A percentile compares a stretch with the other conserved stretches of the same genome.
Conservation (phyloP, 1,140 invertebrate genomes). For the Psilanteris sp. region DNA sequence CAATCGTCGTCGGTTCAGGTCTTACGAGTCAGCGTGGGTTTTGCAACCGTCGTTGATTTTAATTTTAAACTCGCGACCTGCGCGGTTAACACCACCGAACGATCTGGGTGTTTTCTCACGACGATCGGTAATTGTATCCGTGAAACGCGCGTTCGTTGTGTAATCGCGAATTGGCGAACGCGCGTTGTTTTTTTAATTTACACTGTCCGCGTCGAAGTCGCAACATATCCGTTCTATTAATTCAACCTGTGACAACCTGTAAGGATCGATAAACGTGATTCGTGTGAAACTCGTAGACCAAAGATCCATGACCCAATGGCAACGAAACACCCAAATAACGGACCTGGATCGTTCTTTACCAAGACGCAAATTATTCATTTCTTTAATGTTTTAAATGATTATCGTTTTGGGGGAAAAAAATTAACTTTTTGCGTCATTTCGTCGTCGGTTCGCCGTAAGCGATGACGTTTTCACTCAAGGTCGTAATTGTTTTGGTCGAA, state of each 20-base stretch:
- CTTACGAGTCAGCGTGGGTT: no score
- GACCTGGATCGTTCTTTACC: slow-evolving; percentile 42
- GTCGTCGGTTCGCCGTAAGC: not conserved
- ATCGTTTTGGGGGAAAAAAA: slow-evolving; percentile 7
- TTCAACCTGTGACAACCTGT: slow-evolving; percentile 5
- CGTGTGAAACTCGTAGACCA: not conserved
- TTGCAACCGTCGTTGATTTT: no score
- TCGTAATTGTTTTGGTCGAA: no score
- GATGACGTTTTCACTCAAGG: no score
- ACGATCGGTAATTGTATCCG: no score
- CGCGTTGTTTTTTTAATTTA: no score
- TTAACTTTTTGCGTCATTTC: slow-evolving; percentile 5
- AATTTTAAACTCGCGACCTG: no score
- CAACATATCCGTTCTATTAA: not conserved
- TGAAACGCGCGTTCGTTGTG: no score
- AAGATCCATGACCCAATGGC: slow-evolving; percentile 9
- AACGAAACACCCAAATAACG: slow-evolving; percentile 1
- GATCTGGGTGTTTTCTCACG: no score
- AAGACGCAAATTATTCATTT: slow-evolving; percentile 30
- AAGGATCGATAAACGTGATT: not conserved
- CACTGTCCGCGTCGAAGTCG: not conserved
- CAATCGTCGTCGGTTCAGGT: no score
- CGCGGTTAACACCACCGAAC: no score
- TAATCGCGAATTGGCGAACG: no score
- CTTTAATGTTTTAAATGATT: slow-evolving; percentile 2